A percentile compares a stretch with the other conserved stretches of the same genome.
Evolutionary conservation across 2,888 invertebrate species (phyloP).

Genomic region (Drosophila nigritarsus): DNA sequence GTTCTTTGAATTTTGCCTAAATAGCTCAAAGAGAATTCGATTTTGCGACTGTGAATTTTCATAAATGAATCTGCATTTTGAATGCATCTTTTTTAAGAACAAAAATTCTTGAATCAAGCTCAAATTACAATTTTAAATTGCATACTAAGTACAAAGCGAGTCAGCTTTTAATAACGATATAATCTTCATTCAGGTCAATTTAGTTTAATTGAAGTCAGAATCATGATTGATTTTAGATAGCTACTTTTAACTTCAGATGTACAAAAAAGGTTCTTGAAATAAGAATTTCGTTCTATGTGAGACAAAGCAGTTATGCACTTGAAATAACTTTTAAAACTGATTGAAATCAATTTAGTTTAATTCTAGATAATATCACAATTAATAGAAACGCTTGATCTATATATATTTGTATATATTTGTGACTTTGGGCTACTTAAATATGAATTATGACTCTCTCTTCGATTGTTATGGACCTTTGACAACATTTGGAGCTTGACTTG

Average conservation of each 20-base stretch:
- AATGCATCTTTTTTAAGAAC: fast-evolving
- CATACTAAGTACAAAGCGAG: background rate
- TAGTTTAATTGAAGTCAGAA: background rate
- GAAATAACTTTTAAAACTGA: too few relatives aligned
- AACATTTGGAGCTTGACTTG: background rate
- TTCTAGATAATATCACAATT: background rate
- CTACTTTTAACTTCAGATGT: too few relatives aligned
- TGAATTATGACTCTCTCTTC: background rate
- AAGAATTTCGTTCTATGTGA: too few relatives aligned
- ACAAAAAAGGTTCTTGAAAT: too few relatives aligned
- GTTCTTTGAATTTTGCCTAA: background rate
- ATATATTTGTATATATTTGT: fast-evolving
- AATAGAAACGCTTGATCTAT: background rate
- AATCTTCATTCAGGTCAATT: background rate
- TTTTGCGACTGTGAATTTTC: background rate
- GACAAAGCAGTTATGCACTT: too few relatives aligned
- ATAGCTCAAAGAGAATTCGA: background rate
- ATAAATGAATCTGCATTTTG: background rate
- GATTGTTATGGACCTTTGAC: background rate
- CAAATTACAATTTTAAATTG: too few relatives aligned
- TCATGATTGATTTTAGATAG: too few relatives aligned
- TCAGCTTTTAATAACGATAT: background rate
- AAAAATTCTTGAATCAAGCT: background rate
- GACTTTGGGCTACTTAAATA: fast-evolving
- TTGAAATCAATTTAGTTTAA: background rate